A percentile compares a stretch with the other conserved stretches of the same genome.
These are phyloP conservation scores for Aporophyla nigra DNA, from an alignment of 2,888 invertebrate species.

Conservation along the genomic window DNA sequence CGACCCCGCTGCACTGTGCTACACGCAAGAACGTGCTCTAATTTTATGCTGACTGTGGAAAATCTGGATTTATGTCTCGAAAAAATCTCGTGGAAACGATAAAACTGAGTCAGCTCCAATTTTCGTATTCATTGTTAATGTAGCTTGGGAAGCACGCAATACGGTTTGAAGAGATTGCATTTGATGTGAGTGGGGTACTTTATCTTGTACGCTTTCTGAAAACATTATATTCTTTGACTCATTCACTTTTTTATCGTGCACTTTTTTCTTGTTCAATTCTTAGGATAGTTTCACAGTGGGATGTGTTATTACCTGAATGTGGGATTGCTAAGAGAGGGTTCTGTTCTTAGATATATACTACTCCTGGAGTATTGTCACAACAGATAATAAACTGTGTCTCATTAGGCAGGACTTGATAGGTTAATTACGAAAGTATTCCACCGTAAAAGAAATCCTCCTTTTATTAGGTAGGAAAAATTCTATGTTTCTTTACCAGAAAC, in stretches of 20 bases:
- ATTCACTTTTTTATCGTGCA: neutral
- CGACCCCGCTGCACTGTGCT: conserved; percentile 62
- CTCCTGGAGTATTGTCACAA: neutral
- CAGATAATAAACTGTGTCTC: neutral
- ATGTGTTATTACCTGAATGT: no score
- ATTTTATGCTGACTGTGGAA: conserved; percentile 65
- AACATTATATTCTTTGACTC: conserved; percentile 11
- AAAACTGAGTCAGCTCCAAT: conserved; percentile 46
- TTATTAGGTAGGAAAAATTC: no score
- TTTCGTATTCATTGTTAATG: conserved; percentile 36
- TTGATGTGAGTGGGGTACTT: conserved; percentile 35
- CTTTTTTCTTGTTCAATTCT: neutral
- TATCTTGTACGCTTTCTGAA: conserved; percentile 26
- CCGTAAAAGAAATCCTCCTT: no score
- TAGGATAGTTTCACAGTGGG: neutral
- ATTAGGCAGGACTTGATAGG: neutral
- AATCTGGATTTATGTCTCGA: conserved; percentile 62
- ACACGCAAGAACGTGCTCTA: conserved; percentile 58
- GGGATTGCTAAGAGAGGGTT: no score
- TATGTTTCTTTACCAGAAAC: neutral
- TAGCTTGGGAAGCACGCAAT: conserved; percentile 45
- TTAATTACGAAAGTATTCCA: neutral
- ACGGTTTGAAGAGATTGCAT: conserved; percentile 48
- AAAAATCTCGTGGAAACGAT: conserved; percentile 62
- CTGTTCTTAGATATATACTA: neutral